These are phyloP conservation scores for Blastobasis lacticolella DNA, from an alignment of 2,888 invertebrate genomes.

Conservation along the genomic window DNA sequence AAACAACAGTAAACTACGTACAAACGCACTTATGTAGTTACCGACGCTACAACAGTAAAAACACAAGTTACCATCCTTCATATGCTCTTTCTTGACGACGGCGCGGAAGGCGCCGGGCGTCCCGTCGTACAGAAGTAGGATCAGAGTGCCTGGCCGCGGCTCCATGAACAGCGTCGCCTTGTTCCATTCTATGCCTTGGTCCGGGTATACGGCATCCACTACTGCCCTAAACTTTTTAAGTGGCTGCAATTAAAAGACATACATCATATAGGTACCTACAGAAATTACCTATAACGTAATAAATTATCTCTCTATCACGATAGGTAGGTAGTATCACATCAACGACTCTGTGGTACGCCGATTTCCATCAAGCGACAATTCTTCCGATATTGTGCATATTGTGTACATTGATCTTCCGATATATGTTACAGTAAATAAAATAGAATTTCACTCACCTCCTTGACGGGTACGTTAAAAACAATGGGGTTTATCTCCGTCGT, in stretches of 20 bases:
- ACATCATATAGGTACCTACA: background rate
- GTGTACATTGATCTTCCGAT: too few relatives aligned
- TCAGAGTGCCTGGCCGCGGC: conserved; percentile 42
- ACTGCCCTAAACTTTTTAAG: conserved; percentile 17
- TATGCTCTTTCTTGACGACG: conserved; percentile 33
- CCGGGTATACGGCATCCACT: conserved; percentile 32
- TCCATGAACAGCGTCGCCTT: conserved; percentile 47
- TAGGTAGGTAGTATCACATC: too few relatives aligned
- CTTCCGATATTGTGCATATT: too few relatives aligned
- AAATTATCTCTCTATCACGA: too few relatives aligned
- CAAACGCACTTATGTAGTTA: too few relatives aligned
- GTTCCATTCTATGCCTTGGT: conserved; percentile 38
- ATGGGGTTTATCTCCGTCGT: conserved; percentile 43
- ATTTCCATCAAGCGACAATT: too few relatives aligned
- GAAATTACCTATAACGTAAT: too few relatives aligned
- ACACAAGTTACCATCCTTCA: background rate
- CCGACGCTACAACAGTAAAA: background rate
- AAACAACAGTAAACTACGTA: too few relatives aligned
- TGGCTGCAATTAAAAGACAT: conserved; percentile 1
- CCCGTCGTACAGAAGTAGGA: conserved; percentile 37
- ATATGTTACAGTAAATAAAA: background rate
- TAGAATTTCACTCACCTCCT: conserved; percentile 30
- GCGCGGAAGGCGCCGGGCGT: conserved; percentile 49
- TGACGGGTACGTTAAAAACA: conserved; percentile 39
- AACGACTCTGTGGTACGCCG: too few relatives aligned